phyloP scores from a whole-genome alignment of 2,113 vertebrate genomes.

The Herpailurus yagouaroundi region DNA sequence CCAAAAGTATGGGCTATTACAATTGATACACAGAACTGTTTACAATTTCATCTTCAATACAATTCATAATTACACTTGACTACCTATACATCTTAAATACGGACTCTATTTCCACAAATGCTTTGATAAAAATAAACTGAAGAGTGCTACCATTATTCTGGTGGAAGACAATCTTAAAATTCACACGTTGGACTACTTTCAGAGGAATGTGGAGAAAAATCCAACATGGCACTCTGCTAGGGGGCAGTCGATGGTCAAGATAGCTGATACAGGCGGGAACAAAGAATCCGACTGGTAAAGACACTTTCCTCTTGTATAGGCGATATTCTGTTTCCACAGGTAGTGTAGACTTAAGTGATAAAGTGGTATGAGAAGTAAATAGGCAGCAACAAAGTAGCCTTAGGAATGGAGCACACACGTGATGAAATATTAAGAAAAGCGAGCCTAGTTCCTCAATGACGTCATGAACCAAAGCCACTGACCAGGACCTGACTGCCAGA shows the following conservation, averaged over 20 bases:
- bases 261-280: background rate
- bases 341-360: background rate
- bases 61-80: background rate
- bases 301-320: background rate
- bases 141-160: background rate
- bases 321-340: background rate
- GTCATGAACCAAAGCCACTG: background rate
- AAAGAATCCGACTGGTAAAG: background rate
- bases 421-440: background rate
- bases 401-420: background rate
- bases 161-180: background rate
- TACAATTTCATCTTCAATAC: background rate
- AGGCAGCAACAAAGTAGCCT: background rate
- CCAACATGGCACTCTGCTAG: background rate
- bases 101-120: background rate
- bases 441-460: background rate
- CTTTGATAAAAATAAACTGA: background rate
- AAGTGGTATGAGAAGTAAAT: background rate
- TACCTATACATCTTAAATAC: background rate
- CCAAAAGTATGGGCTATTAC: background rate
- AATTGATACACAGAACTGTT: background rate
- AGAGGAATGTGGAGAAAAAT: background rate
- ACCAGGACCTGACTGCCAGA: background rate
- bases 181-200: background rate
- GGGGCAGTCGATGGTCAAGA: background rate